Evolutionary conservation across 2,797 vertebrate genomes (phyloP).

Genomic region (Sebastes vulpes): DNA sequence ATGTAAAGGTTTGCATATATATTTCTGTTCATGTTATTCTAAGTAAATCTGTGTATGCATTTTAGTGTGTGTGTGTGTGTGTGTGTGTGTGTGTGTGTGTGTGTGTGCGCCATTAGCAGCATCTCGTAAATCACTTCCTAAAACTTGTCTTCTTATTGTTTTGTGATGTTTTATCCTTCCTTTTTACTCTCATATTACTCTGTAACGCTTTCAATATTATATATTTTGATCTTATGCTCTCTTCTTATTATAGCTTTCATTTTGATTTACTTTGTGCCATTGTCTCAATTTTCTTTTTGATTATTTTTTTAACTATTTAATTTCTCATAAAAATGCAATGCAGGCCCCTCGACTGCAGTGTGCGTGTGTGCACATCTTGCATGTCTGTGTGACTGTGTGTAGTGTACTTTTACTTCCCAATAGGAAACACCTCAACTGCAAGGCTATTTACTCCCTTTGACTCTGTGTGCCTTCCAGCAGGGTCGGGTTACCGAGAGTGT

Average conservation of each 20-base stretch:
- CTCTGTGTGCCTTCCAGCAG: constrained; percentile 60
- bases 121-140: not conserved
- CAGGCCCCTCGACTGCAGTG: not conserved
- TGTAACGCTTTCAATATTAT: not conserved
- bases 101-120: not conserved
- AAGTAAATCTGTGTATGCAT: not conserved
- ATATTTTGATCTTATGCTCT: not conserved
- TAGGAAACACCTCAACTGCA: constrained; percentile 81
- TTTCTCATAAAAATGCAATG: not conserved
- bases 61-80: not conserved
- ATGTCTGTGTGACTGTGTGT: not conserved
- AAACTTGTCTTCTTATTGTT: not conserved
- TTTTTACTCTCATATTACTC: not conserved
- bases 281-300: not conserved
- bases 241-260: not conserved
- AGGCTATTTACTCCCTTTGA: constrained; percentile 76
- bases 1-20: constrained; percentile 27
- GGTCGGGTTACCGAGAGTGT: constrained; percentile 74
- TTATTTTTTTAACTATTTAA: not conserved
- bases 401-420: constrained; percentile 28
- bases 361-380: not conserved
- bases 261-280: not conserved
- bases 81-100: not conserved
- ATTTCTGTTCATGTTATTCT: not conserved
- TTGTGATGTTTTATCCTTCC: not conserved